Percentiles rank a stretch among this genome's conserved stretches.
Evolutionary conservation across 64 coral and sea anemone genomes (phyloP).

Genomic region (Stichodactyla helianthus): DNA sequence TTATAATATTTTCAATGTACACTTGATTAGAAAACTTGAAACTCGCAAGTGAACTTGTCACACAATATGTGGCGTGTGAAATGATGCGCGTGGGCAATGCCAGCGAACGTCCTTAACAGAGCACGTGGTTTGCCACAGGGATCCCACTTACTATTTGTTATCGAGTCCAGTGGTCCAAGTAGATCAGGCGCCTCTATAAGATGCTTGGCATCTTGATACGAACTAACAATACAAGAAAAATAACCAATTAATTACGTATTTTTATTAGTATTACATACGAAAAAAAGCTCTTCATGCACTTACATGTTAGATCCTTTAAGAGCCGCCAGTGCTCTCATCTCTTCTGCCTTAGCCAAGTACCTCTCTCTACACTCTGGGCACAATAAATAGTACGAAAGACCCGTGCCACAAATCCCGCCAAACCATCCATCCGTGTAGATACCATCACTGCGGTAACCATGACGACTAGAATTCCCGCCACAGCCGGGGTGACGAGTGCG

Average conservation of each 20-base stretch:
- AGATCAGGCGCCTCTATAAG: conserved; percentile 79
- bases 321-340: conserved; percentile 65
- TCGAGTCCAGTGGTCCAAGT: conserved; percentile 66
- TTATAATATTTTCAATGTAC: no score
- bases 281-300: neutral
- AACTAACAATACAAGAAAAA: neutral
- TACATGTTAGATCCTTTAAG: conserved; percentile 76
- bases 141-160: conserved; percentile 29
- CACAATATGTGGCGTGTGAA: no score
- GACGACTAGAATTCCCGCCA: conserved; percentile 84
- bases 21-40: no score
- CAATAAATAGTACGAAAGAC: conserved; percentile 74
- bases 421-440: conserved; percentile 89
- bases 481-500: conserved; percentile 74
- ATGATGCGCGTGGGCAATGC: no score
- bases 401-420: conserved; percentile 83
- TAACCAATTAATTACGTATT: neutral
- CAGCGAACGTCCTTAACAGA: neutral
- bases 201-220: conserved; percentile 60
- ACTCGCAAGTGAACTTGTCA: no score
- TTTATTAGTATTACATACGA: neutral
- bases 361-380: conserved; percentile 72
- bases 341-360: conserved; percentile 73
- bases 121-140: neutral
- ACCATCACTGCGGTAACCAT: conserved; percentile 87